A percentile compares a stretch with the other conserved stretches of the same genome.
These are phyloP conservation scores for Drosophila nigromelanica DNA, from an alignment of 1,140 invertebrate genomes.

Conservation along the genomic window DNA sequence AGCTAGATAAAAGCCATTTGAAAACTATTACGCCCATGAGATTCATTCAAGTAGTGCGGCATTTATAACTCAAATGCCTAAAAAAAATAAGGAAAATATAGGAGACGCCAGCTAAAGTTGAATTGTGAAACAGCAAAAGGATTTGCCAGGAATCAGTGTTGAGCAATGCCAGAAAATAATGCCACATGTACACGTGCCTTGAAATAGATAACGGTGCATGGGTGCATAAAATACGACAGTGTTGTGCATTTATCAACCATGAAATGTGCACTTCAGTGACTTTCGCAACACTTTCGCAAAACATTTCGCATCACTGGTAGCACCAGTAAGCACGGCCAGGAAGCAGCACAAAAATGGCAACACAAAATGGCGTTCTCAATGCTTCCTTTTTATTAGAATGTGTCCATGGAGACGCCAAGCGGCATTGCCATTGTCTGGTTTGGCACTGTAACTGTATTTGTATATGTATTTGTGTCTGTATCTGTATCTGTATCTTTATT, in stretches of 20 bases:
- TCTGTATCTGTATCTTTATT: slow-evolving; percentile 28
- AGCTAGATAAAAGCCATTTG: slow-evolving; percentile 71
- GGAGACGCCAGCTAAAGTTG: slow-evolving; percentile 17
- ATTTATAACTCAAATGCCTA: slow-evolving; percentile 76
- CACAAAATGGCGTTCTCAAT: slow-evolving; percentile 65
- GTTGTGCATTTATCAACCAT: not conserved
- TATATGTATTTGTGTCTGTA: slow-evolving; percentile 37
- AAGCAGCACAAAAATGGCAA: slow-evolving; percentile 56
- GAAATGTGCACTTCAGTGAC: slow-evolving; percentile 2
- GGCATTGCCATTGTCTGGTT: slow-evolving; percentile 66
- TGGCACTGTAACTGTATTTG: slow-evolving; percentile 3
- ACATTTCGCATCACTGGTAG: slow-evolving; percentile 53
- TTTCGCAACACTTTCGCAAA: slow-evolving; percentile 27
- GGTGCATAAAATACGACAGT: not conserved
- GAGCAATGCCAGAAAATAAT: slow-evolving; percentile 27
- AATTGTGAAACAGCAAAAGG: slow-evolving; percentile 22
- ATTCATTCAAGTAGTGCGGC: slow-evolving; percentile 80
- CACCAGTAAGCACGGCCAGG: slow-evolving; percentile 7
- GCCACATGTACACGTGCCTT: not conserved
- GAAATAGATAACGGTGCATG: not conserved
- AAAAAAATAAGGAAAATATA: slow-evolving; percentile 7
- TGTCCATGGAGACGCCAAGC: slow-evolving; percentile 73
- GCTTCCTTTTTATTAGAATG: slow-evolving; percentile 78
- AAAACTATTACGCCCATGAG: slow-evolving; percentile 80
- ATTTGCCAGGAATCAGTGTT: slow-evolving; percentile 50